Base-by-base conservation (phyloP, 1,140 invertebrate species). In the Drosophila takahashii region DNA sequence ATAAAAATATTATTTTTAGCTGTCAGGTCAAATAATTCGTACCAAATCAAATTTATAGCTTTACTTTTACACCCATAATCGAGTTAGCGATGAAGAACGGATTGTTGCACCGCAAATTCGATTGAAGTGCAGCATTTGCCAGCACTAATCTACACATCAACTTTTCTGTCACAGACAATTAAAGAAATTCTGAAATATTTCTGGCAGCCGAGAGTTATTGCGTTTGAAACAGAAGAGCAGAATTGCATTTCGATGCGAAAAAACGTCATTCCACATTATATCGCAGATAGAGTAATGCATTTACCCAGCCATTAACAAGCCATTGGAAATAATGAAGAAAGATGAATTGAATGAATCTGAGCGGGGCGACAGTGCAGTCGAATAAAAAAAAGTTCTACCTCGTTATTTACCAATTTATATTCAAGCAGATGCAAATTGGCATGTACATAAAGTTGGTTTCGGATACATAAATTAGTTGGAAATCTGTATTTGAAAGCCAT, bases 321-420 rank as follows among this genome's bases (percentile, higher is more conserved):
- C 26, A 70, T 69, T 48, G 11, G 52, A 50, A 54, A 77, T 81
- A 85, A 85, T 85, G 47, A 62, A 70, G 66, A 86, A 66, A 81
- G 61, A 86, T 81, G 62, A 81, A 69, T 70, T 65, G 66, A 67
- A 37, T 44, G 48, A 47, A 16, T 41, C 26, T 4, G 27, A 44
- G 10, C 22, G 9, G 41, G 32, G 22, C n/a, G n/a, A 3, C 22
- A 22, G 22, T 22, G 22, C 22, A n/a, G 26, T 39, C 8, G 9
- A 36, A n/a, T 27, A 11, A 18, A 59, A 26, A 52, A 29, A 15
- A 11, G 34, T 50, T 59, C 44, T 52, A 32, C 7, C 27, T 39
- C 50, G 41, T 37, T 47, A 59, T 58, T 64, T 22, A 18, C 18
- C 34, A 51, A 41, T 56, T 27, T 70, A 69, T 56, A 54, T 39